These are phyloP conservation scores for Heliconius charithonia DNA, from an alignment of 2,888 invertebrate genomes.

Conservation along the genomic window DNA sequence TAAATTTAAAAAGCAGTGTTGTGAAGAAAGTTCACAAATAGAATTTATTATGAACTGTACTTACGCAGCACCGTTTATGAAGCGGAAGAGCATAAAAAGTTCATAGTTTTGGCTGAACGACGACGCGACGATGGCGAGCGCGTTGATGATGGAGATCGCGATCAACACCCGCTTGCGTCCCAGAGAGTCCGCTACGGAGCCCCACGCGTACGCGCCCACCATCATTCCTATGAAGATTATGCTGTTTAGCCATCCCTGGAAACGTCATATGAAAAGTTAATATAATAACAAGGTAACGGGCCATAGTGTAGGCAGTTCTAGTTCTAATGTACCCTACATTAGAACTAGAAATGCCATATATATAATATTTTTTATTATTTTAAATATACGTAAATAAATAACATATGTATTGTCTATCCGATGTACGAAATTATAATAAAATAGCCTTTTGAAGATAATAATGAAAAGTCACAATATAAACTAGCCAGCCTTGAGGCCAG, in stretches of 20 bases:
- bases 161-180: conserved; percentile 95
- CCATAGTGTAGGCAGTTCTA: too few species aligned
- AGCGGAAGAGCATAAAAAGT: conserved; percentile 94
- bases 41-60: conserved; percentile 63
- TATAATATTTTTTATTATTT: too few species aligned
- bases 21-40: too few species aligned
- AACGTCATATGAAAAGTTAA: conserved; percentile 11
- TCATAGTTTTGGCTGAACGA: conserved; percentile 95
- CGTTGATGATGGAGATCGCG: conserved; percentile 95
- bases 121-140: conserved; percentile 93
- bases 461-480: neutral
- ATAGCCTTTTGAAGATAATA: neutral
- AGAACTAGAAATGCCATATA: too few species aligned
- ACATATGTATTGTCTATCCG: too few species aligned
- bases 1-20: too few species aligned
- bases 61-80: conserved; percentile 97
- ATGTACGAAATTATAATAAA: too few species aligned
- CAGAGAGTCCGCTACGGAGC: conserved; percentile 93
- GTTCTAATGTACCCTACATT: too few species aligned
- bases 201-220: conserved; percentile 97
- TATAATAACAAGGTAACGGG: too few species aligned
- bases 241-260: conserved; percentile 88
- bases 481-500: too few species aligned
- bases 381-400: too few species aligned
- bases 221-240: conserved; percentile 96